Base-by-base conservation (phyloP, 2,888 invertebrate species). In the Eilema caniola region DNA sequence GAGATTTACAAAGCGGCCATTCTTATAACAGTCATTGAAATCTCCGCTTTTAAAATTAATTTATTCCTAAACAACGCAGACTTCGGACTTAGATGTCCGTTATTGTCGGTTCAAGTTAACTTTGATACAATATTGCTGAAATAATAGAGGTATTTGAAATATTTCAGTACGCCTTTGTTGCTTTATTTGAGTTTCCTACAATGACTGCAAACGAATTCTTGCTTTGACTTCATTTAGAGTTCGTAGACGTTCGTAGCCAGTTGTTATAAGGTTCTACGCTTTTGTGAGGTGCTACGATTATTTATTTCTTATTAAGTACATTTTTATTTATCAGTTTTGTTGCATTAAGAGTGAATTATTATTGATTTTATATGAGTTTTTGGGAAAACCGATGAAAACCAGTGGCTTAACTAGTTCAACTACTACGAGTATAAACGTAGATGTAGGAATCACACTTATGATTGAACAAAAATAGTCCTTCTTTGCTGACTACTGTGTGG, bases 191-290 rank as follows among this genome's bases (percentile, higher is more conserved):
- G 76, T 71, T 79, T 70, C 70, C 74, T 67, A 69, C 72, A 69
- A 78, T 78, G 78, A 74, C 78, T 74, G 76, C 73, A 72, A 77
- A 68, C 62, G 53, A 75, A 80, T 81, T 73, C 77, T 79, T 75
- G 79, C 73, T 76, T 71, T 68, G 72, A 78, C 72, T 78, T 80
- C 70, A 71, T 73, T 65, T 61, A 33, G n/a, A 69, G 31, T 69
- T 69, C 69, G 70, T 70, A 66, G 66, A 61, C 24, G 56, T 41
- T 66, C 41, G 70, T 66, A 70, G 61, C 66, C 10, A 31, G 33
- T 47, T 61, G 31, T 47, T 63, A 47, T 16, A 20, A 59, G 37
- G 24, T n/a, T 31, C 65, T 62, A 63, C 62, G 57, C 37, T 24
- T 56, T 57, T 68, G 31, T 66, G 24, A 59, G 53, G 57, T 33